Conservation (phyloP, 2,797 vertebrate genomes). For the Intellagama lesueurii region DNA sequence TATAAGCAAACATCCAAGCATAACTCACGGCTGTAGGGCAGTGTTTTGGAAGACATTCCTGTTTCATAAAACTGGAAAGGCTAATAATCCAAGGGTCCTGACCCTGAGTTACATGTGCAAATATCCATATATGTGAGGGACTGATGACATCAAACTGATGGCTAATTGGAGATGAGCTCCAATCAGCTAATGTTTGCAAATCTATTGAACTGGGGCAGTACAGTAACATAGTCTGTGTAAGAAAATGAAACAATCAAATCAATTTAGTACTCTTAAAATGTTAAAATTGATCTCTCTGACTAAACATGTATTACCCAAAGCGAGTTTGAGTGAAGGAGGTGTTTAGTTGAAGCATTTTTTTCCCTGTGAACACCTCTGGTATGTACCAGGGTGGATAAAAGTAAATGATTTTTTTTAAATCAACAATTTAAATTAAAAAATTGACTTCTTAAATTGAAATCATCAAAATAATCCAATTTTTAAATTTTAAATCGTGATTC, state of each 20-base stretch:
- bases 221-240: constrained; percentile 89
- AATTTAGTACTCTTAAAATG: constrained; percentile 30
- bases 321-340: too few relatives aligned
- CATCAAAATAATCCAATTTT: too few relatives aligned
- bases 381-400: too few relatives aligned
- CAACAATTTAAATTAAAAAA: too few relatives aligned
- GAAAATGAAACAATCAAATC: constrained; percentile 32
- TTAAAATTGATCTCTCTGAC: neutral
- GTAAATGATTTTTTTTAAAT: too few relatives aligned
- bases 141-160: constrained; percentile 99
- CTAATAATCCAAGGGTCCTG: constrained; percentile 99
- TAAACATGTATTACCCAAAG: too few relatives aligned
- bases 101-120: constrained; percentile 97
- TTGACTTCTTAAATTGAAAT: too few relatives aligned
- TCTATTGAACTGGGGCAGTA: constrained; percentile 97
- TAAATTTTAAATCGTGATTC: too few relatives aligned
- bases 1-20: constrained; percentile 97
- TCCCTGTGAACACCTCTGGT: too few relatives aligned
- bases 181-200: constrained; percentile 94
- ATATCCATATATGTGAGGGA: constrained; percentile 99
- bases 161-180: constrained; percentile 98
- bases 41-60: constrained; percentile 95
- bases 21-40: constrained; percentile 95
- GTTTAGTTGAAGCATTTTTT: too few relatives aligned
- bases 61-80: constrained; percentile 96